Conservation (phyloP, 2,797 vertebrate species). For the Molossus molossus region DNA sequence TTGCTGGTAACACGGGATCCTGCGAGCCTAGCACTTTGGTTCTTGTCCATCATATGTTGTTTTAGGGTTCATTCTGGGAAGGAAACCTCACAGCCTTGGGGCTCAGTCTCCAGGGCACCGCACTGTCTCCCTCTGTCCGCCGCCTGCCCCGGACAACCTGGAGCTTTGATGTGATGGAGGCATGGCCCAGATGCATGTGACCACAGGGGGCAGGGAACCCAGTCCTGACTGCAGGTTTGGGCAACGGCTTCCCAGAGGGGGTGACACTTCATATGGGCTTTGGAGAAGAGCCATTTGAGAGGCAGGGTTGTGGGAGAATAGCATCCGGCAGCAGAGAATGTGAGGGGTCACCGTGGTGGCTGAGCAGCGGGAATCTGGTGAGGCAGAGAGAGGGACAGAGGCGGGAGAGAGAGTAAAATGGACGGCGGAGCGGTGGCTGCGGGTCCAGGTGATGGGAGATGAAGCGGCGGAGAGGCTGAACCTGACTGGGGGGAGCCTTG, state of each 20-base stretch:
- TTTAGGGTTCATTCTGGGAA: not conserved
- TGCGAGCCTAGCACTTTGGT: not conserved
- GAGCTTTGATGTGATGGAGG: not conserved
- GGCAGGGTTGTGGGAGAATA: not conserved
- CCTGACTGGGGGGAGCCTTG: not conserved
- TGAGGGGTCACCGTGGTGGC: not conserved
- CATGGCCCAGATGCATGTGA: not conserved
- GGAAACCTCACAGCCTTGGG: not conserved
- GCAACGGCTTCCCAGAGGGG: slow-evolving; percentile 10
- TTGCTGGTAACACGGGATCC: not conserved
- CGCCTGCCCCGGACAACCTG: not conserved
- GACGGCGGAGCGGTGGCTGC: too few species aligned
- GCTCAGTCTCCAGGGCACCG: not conserved
- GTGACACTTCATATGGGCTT: not conserved
- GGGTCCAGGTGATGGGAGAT: not conserved
- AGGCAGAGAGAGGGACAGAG: not conserved
- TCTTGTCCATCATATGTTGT: not conserved
- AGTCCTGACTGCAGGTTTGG: not conserved
- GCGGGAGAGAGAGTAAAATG: not conserved
- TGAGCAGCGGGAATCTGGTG: not conserved
- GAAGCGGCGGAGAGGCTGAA: not conserved
- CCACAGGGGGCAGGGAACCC: not conserved
- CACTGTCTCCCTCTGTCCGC: not conserved
- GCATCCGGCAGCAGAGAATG: not conserved
- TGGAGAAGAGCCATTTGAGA: not conserved